Evolutionary conservation across 30 jellyfish, hydroid and myxozoan species (phyloP).

Genomic region (Phacellophora camtschatica): DNA sequence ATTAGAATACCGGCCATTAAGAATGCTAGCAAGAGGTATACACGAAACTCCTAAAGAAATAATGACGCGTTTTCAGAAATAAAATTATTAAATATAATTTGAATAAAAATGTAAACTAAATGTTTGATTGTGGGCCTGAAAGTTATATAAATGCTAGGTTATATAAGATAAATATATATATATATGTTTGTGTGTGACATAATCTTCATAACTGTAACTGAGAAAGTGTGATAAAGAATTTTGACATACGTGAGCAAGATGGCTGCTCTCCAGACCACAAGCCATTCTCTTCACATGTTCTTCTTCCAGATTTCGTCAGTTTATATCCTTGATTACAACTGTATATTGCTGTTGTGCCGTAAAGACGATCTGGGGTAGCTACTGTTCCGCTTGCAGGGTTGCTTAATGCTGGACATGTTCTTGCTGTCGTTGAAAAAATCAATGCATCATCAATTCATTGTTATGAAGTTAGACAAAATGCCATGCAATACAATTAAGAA

Average conservation of each 20-base stretch:
- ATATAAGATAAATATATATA: too few species aligned
- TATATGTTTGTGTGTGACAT: too few species aligned
- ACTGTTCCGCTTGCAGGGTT: conserved; percentile 80
- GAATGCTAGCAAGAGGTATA: conserved; percentile 74
- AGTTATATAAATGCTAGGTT: too few species aligned
- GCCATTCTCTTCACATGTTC: conserved; percentile 85
- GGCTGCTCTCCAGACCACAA: conserved; percentile 94
- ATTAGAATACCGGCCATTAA: conserved; percentile 57
- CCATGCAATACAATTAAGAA: too few species aligned
- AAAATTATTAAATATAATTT: too few species aligned
- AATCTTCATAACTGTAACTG: neutral
- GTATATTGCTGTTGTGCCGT: conserved; percentile 64
- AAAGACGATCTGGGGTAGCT: conserved; percentile 15
- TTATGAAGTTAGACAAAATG: too few species aligned
- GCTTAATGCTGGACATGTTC: conserved; percentile 62
- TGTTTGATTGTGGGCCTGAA: too few species aligned
- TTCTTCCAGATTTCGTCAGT: conserved; percentile 44
- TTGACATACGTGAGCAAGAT: conserved; percentile 69
- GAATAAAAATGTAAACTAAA: too few species aligned
- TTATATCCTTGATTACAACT: conserved; percentile 71
- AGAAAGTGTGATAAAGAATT: neutral
- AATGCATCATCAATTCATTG: too few species aligned
- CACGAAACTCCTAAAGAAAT: too few species aligned
- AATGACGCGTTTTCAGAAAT: too few species aligned
- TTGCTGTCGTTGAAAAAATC: too few species aligned